These are phyloP conservation scores for Boleophthalmus pectinirostris DNA, from an alignment of 2,113 vertebrate genomes.

Conservation along the genomic window DNA sequence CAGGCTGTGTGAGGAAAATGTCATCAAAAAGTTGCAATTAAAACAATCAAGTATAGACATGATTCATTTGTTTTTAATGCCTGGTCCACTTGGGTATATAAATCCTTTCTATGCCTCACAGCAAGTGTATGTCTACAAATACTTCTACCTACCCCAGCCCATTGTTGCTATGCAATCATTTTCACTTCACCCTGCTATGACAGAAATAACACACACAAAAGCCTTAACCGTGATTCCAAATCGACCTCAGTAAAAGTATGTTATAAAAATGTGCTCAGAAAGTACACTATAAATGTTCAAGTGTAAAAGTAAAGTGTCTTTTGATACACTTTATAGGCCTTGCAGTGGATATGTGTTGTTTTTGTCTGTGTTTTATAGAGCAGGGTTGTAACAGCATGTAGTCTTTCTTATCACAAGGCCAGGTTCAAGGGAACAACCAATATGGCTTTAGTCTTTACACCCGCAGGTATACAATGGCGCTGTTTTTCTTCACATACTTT, in stretches of 20 bases:
- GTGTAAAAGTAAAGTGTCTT: not conserved
- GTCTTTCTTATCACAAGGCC: slow-evolving; percentile 9
- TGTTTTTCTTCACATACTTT: slow-evolving; percentile 17
- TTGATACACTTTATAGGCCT: not conserved
- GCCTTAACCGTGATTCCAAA: not conserved
- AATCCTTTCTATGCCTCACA: not conserved
- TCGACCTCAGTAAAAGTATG: not conserved
- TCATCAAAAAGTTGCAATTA: no score
- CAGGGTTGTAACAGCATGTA: not conserved
- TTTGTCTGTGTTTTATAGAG: not conserved
- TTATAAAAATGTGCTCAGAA: slow-evolving; percentile 1
- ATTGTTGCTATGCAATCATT: not conserved
- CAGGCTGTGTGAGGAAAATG: no score
- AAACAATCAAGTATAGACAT: not conserved
- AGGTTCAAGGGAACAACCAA: slow-evolving; percentile 19
- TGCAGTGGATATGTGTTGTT: not conserved
- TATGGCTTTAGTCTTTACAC: slow-evolving; percentile 12
- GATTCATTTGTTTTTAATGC: not conserved
- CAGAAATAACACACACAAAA: not conserved
- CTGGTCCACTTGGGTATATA: not conserved
- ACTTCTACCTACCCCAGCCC: not conserved
- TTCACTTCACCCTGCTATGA: not conserved
- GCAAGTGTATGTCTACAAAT: not conserved
- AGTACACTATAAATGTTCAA: not conserved
- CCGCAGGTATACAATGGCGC: not conserved